Base-by-base conservation (phyloP, 2,888 invertebrate species). In the Aphrophora alni region DNA sequence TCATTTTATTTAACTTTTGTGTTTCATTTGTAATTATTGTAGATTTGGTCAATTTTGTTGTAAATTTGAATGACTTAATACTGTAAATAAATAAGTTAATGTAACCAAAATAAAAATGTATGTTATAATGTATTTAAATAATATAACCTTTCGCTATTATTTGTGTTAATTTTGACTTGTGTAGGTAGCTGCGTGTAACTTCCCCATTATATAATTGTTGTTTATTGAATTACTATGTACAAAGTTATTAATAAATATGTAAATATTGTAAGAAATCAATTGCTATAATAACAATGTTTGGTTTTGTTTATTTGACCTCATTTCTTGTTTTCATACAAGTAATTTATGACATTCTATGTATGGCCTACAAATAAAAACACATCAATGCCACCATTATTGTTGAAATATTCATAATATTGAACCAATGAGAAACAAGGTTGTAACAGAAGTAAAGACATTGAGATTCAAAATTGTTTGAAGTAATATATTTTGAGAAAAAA, bases 221-320 rank as follows among this genome's bases (percentile, higher is more conserved):
- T 59, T 59, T 59, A 21, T 59, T 59, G 59, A 21, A 59, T 59
- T 59, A 7, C n/a, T 59, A 59, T 59, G 59, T 59, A 59, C 21
- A 59, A 59, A 59, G 59, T 59, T 59, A 59, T 59, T 59, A 59
- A 59, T 21, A 59, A 59, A 59, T 59, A n/a, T 59, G 59, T 59
- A 59, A 59, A 59, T 59, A 59, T 59, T 59, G 59, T 59, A 59
- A 21, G 59, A 59, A 59, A 59, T 21, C 59, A 59, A 59, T 59
- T 59, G 21, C 1, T 59, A 59, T 21, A 59, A 59, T 21, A 59
- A 21, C 21, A 10, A 10, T 59, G 59, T 59, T 59, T 59, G 10
- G 59, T n/a, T 21, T 59, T 59, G 14, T 59, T n/a, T 59, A 59
- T 21, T 10, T 59, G 3, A 59, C 2, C 12, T 21, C 21, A 3